Base-by-base conservation (phyloP, 2,888 invertebrate species). In the Boloria euphrosyne region DNA sequence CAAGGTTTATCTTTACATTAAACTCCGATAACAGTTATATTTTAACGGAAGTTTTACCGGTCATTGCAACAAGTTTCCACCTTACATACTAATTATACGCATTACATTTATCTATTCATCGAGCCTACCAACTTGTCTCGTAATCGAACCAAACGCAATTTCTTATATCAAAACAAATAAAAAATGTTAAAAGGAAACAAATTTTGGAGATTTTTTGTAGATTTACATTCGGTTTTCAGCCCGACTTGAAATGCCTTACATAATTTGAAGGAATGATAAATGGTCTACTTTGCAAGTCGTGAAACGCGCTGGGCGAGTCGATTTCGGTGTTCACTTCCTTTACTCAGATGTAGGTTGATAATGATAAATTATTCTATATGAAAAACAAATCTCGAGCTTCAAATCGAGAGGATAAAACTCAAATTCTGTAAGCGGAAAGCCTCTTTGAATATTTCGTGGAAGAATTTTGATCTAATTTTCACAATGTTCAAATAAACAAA, bases 221-320 rank as follows among this genome's bases (percentile, higher is more conserved):
- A 38, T 61, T 1, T 58, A 52, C 27, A 52, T 62, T 54, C 57
- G 44, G 65, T 66, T 62, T 62, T 54, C 60, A 55, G 59, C 70
- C 65, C 46, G 55, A 67, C 65, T 65, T 63, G 49, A 63, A 65
- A 70, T 65, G 67, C 59, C 65, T 70, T 60, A 67, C 65, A 67
- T 70, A 68, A 70, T 70, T 70, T 70, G 66, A 66, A 57, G 68
- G 52, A 70, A 68, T 70, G 70, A 70, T 70, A 68, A 68, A 70
- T 70, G 70, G 57, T 66, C 46, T 57, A 59, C 52, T 62, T 60
- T 60, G 60, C 60, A 52, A 69, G 60, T 66, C 63, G 64, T 52
- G 16, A 55, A 52, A 62, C 63, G 60, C 51, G 63, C 62, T 60
- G 38, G 57, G 61, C 55, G 43, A 68, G 62, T 59, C 66, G 66